phyloP scores from a whole-genome alignment of 2,113 vertebrate genomes.

The Vulpes vulpes region DNA sequence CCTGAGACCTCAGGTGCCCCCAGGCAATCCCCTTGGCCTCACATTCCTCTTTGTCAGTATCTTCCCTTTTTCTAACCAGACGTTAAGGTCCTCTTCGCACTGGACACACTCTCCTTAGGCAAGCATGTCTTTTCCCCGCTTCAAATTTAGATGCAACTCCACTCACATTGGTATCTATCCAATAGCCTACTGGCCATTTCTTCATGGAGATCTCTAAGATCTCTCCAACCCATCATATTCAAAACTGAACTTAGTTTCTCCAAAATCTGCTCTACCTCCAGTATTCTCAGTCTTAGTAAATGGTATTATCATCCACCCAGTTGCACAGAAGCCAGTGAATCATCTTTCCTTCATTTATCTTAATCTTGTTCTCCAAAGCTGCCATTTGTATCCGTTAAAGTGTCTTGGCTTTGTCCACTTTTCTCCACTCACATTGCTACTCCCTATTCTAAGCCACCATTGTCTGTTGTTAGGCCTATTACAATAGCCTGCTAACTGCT shows the following conservation, averaged over 20 bases:
- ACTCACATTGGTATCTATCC: not conserved
- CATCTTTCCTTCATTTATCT: not conserved
- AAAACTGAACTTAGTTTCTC: not conserved
- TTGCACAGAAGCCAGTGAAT: not conserved
- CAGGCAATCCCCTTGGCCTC: not conserved
- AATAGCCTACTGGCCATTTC: not conserved
- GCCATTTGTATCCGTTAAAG: not conserved
- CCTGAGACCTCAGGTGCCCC: not conserved
- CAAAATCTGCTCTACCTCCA: not conserved
- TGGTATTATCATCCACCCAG: not conserved
- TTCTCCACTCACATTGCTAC: not conserved
- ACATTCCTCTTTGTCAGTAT: not conserved
- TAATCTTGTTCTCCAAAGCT: not conserved
- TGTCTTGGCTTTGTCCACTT: not conserved
- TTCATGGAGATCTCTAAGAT: not conserved
- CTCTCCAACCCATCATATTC: not conserved
- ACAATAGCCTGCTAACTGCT: not conserved
- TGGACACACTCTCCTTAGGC: not conserved
- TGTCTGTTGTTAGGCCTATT: not conserved
- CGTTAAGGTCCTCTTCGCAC: not conserved
- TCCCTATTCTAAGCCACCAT: not conserved
- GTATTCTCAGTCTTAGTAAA: not conserved
- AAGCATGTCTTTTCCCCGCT: not conserved
- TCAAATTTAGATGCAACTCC: not conserved
- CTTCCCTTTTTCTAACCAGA: not conserved